phyloP scores from a whole-genome alignment of 2,797 vertebrate genomes.

The Morus bassanus region DNA sequence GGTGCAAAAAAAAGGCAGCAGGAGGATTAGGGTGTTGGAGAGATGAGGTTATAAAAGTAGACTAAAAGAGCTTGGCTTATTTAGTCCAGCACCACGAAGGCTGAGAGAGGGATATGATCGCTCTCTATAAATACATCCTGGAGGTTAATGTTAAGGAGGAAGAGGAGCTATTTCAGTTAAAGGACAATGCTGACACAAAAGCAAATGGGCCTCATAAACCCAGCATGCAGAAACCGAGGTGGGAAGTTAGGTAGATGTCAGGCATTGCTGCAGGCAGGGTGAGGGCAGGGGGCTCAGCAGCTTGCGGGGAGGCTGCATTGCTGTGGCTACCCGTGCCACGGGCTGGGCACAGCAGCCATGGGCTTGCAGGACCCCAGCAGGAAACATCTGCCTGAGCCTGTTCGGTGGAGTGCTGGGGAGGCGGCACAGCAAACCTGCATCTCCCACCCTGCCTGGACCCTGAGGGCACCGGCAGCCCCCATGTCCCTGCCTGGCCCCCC shows the following conservation, averaged over 20 bases:
- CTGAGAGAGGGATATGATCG: slow-evolving; percentile 47
- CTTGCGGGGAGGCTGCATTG: accelerated
- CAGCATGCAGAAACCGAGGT: background rate
- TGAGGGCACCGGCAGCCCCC: background rate
- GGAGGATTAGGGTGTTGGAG: slow-evolving; percentile 37
- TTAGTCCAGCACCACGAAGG: slow-evolving; percentile 45
- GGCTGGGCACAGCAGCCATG: background rate
- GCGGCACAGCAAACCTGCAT: background rate
- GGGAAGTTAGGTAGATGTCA: background rate
- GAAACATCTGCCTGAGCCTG: background rate
- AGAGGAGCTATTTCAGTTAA: slow-evolving; percentile 65
- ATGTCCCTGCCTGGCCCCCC: background rate
- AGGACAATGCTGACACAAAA: slow-evolving; percentile 62
- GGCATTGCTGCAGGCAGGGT: background rate
- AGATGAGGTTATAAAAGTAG: slow-evolving; percentile 55
- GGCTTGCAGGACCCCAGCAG: background rate
- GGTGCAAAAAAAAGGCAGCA: slow-evolving; percentile 56
- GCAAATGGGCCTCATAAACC: background rate
- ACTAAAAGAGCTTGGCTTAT: slow-evolving; percentile 52
- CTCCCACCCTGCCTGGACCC: accelerated
- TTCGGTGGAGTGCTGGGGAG: accelerated
- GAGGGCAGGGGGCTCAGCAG: background rate
- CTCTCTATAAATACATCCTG: slow-evolving; percentile 60
- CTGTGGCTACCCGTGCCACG: background rate
- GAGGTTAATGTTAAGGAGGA: slow-evolving; percentile 59